Evolutionary conservation across 2,113 vertebrate genomes (phyloP).

Genomic region (Megaceryle torquata): DNA sequence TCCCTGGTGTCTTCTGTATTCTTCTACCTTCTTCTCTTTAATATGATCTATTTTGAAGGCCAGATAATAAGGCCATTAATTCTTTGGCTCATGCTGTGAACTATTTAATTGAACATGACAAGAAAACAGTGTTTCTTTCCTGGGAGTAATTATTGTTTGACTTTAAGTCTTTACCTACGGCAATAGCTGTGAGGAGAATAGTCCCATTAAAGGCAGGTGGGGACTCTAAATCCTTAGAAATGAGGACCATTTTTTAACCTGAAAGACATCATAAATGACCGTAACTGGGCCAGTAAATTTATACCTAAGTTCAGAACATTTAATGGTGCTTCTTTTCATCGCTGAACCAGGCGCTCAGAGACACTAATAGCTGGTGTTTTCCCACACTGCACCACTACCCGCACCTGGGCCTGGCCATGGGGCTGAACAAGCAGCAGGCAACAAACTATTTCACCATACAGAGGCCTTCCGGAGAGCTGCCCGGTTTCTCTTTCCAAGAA

Average conservation of each 20-base stretch:
- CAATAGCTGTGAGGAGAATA: slow-evolving; percentile 11
- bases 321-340: neutral
- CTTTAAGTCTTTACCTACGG: slow-evolving; percentile 45
- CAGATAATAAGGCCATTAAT: slow-evolving; percentile 53
- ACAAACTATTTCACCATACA: neutral
- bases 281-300: neutral
- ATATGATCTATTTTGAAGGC: slow-evolving; percentile 20
- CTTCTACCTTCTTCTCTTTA: neutral
- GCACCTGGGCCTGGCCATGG: rapidly evolving
- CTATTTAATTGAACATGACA: slow-evolving; percentile 62
- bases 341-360: neutral
- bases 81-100: slow-evolving; percentile 11
- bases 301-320: neutral
- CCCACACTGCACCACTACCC: neutral
- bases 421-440: neutral
- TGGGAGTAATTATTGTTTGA: slow-evolving; percentile 47
- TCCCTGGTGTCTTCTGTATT: neutral
- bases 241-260: neutral
- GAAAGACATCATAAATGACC: neutral
- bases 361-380: neutral
- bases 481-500: neutral
- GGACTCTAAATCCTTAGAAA: slow-evolving; percentile 30
- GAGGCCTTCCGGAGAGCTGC: neutral
- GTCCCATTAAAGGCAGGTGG: slow-evolving; percentile 22
- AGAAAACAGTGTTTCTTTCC: slow-evolving; percentile 46